Percentiles rank a stretch among this genome's conserved stretches.
Conservation (phyloP, 2,888 invertebrate genomes). For the Acanthoscelides obtectus region DNA sequence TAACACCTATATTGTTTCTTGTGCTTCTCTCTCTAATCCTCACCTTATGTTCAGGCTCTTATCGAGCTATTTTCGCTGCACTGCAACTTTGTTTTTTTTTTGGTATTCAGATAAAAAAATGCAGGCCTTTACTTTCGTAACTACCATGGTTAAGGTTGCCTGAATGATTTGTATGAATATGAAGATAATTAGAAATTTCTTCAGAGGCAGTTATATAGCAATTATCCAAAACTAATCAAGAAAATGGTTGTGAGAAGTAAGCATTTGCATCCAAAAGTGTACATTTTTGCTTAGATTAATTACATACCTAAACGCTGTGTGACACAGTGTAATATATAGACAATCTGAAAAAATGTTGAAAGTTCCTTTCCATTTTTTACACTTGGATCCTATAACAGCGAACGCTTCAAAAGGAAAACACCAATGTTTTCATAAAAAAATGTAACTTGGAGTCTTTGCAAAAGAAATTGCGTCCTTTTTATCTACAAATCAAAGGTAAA, state of each 20-base stretch:
- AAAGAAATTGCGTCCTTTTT: background rate
- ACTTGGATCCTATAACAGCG: background rate
- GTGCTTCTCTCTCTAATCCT: no score
- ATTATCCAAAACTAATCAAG: slow-evolving; percentile 38
- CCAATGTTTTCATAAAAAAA: background rate
- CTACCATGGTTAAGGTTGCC: no score
- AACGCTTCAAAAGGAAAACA: background rate
- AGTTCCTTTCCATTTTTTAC: slow-evolving; percentile 16
- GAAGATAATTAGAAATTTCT: background rate
- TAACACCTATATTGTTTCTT: no score
- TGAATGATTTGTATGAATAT: background rate
- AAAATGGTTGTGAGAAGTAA: slow-evolving; percentile 41
- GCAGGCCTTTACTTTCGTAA: no score
- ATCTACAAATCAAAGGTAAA: no score
- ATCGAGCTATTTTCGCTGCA: no score
- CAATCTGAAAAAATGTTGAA: slow-evolving; percentile 20
- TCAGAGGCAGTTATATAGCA: slow-evolving; percentile 5
- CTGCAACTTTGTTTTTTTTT: no score
- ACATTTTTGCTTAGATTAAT: slow-evolving; percentile 34
- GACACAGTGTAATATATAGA: slow-evolving; percentile 29
- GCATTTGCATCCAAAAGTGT: slow-evolving; percentile 24
- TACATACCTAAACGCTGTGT: slow-evolving; percentile 32
- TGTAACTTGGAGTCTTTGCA: background rate
- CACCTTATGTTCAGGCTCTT: no score
- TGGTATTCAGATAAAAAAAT: no score